Percentiles rank a stretch among this genome's conserved stretches.
Conservation (phyloP, 1,140 invertebrate species). For the Drosophila burlai region DNA sequence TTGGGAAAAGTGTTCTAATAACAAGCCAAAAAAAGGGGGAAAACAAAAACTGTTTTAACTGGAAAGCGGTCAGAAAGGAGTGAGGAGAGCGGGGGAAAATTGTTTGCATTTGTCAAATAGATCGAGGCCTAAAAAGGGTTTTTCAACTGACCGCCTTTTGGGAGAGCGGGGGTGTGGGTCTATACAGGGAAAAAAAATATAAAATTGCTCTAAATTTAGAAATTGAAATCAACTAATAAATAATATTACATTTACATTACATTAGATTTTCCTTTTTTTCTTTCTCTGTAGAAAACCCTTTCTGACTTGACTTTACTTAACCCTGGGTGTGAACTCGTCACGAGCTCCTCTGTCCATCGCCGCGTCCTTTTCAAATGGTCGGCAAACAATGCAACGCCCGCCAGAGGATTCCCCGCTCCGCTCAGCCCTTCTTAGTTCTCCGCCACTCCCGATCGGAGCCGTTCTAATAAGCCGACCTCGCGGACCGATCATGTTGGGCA, state of each 20-base stretch:
- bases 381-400: constrained; percentile 69
- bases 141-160: constrained; percentile 52
- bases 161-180: constrained; percentile 1
- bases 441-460: constrained; percentile 10
- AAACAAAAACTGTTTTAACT: constrained; percentile 63
- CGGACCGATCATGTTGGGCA: constrained; percentile 75
- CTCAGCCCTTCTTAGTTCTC: neutral
- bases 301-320: constrained; percentile 18
- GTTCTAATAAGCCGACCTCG: constrained; percentile 80
- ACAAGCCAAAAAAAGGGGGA: constrained; percentile 57
- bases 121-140: constrained; percentile 57
- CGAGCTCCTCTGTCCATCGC: constrained; percentile 32
- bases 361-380: constrained; percentile 76
- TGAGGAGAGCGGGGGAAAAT: constrained; percentile 41
- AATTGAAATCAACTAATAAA: neutral
- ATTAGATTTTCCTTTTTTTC: neutral
- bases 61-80: constrained; percentile 48
- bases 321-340: constrained; percentile 42
- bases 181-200: neutral
- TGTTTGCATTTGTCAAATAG: constrained; percentile 82
- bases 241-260: neutral
- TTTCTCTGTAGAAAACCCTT: constrained; percentile 19
- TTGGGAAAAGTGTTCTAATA: constrained; percentile 80
- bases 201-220: too few species aligned
- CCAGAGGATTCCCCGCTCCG: constrained; percentile 17